Base-by-base conservation (phyloP, 30 jellyfish, hydroid and myxozoan genomes). In the Hydractinia symbiolongicarpus region DNA sequence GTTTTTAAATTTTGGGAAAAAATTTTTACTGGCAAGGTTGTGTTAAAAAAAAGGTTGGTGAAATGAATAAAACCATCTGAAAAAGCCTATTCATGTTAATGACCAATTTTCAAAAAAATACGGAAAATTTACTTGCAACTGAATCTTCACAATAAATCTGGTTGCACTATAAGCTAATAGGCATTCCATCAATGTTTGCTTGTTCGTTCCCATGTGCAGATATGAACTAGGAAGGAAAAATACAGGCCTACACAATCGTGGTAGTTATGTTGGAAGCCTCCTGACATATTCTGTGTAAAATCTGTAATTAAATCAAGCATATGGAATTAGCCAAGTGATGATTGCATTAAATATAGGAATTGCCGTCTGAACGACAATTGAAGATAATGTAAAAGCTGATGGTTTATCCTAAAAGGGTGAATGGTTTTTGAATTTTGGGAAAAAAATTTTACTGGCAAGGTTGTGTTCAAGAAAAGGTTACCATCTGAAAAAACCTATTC, bases 331-430 rank as follows among this genome's bases (percentile, higher is more conserved):
- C 40, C 74, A 64, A 64, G 40, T 64, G 74, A 64, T 64, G 74
- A 64, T 64, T 64, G 1, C 4, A n/a, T 51, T 1, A 64, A 64
- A n/a, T 74, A 74, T 74, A 74, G 83, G 83, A 74, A 74, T 74
- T 74, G 83, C 83, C 83, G 83, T 74, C 83, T 74, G 83, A 74
- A 74, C 83, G 83, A 74, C 9, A 74, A 44, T 74, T 74, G 83
- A 74, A 55, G 83, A n/a, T 6, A n/a, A 17, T 5, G 13, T 19
- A 11, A 5, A 13, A 50, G 9, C 62, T 74, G 83, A 74, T 66
- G 76, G 44, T 30, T 30, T 0, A 30, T 30, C 44, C 44, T 30
- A 30, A 30, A 30, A 0, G 2, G 44, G 44, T 30, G 44, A n/a
- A n/a, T n/a, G n/a, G n/a, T n/a, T n/a, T 57, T 9, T 57, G n/a